Conservation (phyloP, 2,888 invertebrate genomes). For the Hemaris fuciformis region DNA sequence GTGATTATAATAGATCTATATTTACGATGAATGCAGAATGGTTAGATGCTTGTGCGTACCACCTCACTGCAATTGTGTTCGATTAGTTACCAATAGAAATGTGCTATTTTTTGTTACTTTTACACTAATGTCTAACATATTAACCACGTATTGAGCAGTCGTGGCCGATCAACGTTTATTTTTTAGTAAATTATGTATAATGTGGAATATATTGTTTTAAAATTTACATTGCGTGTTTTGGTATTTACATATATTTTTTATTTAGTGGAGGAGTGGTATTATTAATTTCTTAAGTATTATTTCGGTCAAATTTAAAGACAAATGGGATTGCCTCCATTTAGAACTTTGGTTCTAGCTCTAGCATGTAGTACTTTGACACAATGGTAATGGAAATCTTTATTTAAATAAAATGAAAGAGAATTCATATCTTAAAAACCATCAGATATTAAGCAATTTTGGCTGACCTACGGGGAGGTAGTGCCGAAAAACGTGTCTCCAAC, state of each 20-base stretch:
- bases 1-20: too few relatives aligned
- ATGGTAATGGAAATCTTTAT: too few relatives aligned
- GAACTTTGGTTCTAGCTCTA: too few relatives aligned
- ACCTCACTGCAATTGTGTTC: constrained; percentile 27
- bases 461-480: too few relatives aligned
- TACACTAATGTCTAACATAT: background rate
- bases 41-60: background rate
- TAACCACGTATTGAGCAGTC: background rate
- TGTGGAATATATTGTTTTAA: constrained; percentile 6
- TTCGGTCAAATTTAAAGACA: background rate
- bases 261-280: too few relatives aligned
- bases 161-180: background rate
- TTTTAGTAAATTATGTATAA: background rate
- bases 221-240: background rate
- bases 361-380: too few relatives aligned
- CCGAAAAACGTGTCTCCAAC: too few relatives aligned
- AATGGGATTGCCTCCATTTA: too few relatives aligned
- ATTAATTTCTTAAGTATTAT: too few relatives aligned
- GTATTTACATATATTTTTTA: background rate
- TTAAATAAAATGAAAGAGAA: too few relatives aligned
- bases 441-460: too few relatives aligned
- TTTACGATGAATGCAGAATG: background rate
- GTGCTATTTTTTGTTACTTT: constrained; percentile 6
- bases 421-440: too few relatives aligned
- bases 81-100: constrained; percentile 33